These are phyloP conservation scores for Mustela nigripes DNA, from an alignment of 2,113 vertebrate genomes.

Conservation along the genomic window DNA sequence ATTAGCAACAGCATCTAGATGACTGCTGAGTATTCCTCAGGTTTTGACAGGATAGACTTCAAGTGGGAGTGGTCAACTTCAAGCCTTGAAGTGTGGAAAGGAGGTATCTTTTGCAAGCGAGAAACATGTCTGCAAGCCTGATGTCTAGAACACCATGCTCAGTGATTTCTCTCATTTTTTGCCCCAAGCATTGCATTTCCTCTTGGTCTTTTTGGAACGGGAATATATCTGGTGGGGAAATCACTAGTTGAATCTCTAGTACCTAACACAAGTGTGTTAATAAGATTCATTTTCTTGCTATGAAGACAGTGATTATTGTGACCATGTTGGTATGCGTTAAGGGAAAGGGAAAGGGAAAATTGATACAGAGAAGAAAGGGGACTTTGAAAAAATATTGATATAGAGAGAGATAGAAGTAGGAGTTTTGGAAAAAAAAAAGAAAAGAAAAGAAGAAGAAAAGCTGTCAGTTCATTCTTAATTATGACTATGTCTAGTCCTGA, in stretches of 20 bases:
- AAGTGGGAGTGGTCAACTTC: not conserved
- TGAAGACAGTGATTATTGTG: not conserved
- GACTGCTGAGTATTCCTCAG: not conserved
- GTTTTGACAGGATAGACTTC: not conserved
- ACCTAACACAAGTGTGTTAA: not conserved
- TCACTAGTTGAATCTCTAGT: not conserved
- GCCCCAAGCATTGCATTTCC: not conserved
- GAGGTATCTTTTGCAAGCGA: not conserved
- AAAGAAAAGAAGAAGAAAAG: no score
- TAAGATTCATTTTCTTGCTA: not conserved
- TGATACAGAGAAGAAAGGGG: not conserved
- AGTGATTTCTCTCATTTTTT: not conserved
- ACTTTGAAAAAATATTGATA: not conserved
- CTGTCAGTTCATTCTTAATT: not conserved
- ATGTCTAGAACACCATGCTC: not conserved
- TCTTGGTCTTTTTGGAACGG: not conserved
- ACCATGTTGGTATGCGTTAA: not conserved
- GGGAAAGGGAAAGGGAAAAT: not conserved
- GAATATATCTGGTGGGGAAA: not conserved
- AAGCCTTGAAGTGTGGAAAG: not conserved
- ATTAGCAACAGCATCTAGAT: not conserved
- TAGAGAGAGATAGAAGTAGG: not conserved
- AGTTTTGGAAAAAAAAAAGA: not conserved
- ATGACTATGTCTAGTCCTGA: not conserved
- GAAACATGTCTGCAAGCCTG: not conserved